Evolutionary conservation across 2,888 invertebrate genomes (phyloP).

Genomic region (Chesias legatella): DNA sequence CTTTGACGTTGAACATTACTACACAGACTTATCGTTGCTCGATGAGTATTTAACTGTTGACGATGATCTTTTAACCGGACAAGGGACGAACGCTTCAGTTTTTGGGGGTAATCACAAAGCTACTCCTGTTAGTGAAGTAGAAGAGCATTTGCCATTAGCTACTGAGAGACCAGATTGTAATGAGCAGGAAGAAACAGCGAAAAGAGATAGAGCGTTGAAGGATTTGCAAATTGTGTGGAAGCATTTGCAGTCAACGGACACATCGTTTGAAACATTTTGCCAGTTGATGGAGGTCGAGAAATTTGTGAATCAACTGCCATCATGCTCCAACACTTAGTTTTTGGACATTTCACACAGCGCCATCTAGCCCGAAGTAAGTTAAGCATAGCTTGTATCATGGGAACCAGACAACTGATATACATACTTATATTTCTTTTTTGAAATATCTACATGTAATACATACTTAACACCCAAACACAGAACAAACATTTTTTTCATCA

Average conservation of each 20-base stretch:
- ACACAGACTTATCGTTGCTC: slow-evolving; percentile 31
- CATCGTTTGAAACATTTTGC: slow-evolving; percentile 33
- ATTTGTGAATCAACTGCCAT: slow-evolving; percentile 27
- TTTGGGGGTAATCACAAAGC: slow-evolving; percentile 49
- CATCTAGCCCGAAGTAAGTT: too few relatives aligned
- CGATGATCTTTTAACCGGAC: slow-evolving; percentile 45
- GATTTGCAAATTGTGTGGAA: slow-evolving; percentile 42
- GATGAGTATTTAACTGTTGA: slow-evolving; percentile 49
- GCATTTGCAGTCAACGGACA: slow-evolving; percentile 35
- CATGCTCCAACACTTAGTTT: not conserved
- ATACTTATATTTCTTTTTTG: too few relatives aligned
- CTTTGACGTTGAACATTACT: slow-evolving; percentile 45
- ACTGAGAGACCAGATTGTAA: slow-evolving; percentile 36
- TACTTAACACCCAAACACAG: too few relatives aligned
- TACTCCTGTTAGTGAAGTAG: slow-evolving; percentile 25
- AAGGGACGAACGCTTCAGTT: slow-evolving; percentile 46
- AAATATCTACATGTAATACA: too few relatives aligned
- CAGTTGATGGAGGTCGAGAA: slow-evolving; percentile 43
- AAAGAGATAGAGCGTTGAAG: slow-evolving; percentile 35
- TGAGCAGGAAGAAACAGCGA: slow-evolving; percentile 35
- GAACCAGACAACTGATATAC: too few relatives aligned
- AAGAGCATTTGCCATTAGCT: slow-evolving; percentile 38
- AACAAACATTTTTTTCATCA: too few relatives aligned
- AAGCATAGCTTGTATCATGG: too few relatives aligned
- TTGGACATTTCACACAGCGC: too few relatives aligned